phyloP scores from a whole-genome alignment of 1,140 invertebrate species.

The Sminthurides bifidus region DNA sequence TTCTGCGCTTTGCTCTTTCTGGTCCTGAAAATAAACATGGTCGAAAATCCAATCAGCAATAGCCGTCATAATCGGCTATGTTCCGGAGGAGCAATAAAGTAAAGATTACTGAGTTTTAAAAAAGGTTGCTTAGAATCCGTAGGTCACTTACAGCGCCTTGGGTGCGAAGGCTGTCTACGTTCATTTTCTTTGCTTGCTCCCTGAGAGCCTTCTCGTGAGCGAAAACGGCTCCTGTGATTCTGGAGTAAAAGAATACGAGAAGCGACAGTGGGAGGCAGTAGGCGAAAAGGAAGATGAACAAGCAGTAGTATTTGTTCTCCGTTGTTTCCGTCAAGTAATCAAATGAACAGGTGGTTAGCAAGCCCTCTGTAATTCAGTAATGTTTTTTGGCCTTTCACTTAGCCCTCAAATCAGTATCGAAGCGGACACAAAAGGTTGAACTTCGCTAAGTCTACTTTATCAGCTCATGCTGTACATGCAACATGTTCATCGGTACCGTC shows the following conservation, averaged over 20 bases:
- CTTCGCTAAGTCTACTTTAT: too few relatives aligned
- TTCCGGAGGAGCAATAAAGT: too few relatives aligned
- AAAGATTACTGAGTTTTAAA: too few relatives aligned
- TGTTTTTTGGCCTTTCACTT: too few relatives aligned
- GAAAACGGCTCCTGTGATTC: conserved; percentile 40
- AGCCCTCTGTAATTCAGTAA: not conserved
- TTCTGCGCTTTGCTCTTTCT: too few relatives aligned
- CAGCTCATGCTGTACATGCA: too few relatives aligned
- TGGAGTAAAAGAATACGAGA: conserved; percentile 37
- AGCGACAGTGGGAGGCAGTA: not conserved
- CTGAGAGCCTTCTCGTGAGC: conserved; percentile 41
- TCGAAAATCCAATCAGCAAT: too few relatives aligned
- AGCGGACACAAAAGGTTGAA: too few relatives aligned
- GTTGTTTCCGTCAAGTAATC: conserved; percentile 27
- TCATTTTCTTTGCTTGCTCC: conserved; percentile 39
- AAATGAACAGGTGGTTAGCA: conserved; percentile 32
- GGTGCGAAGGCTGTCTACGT: conserved; percentile 35
- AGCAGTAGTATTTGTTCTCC: conserved; percentile 12
- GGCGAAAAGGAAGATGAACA: not conserved
- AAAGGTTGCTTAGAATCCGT: too few relatives aligned
- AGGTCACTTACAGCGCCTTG: not conserved
- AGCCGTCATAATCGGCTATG: too few relatives aligned
- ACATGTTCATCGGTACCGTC: too few relatives aligned
- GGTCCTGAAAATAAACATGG: not conserved
- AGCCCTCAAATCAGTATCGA: too few relatives aligned